Evolutionary conservation across 2,113 vertebrate genomes (phyloP), one percentile per base, ranked within the genome.

Genomic region (Dicerorhinus sumatrensis): DNA sequence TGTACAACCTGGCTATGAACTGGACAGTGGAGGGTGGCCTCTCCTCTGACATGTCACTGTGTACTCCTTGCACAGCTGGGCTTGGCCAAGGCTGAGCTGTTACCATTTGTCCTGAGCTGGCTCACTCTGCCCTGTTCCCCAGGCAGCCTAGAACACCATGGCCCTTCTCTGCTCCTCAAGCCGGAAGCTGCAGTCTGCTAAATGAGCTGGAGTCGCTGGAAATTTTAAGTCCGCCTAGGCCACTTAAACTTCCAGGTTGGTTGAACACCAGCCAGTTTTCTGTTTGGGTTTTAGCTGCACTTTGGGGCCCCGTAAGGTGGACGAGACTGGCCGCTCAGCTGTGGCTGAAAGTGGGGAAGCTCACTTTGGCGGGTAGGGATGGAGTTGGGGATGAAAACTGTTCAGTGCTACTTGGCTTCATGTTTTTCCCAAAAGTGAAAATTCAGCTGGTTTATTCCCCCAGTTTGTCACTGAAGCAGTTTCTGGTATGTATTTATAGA

Each of bases 401-500:
- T 42, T 91, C 23, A 2, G 39, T 79, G 73, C 25, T 4, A 4
- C 25, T 27, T 91, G 62, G 70, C 89, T 90, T 79, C 60, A 70
- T 17, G 1, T 84, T 85, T 80, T 82, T 51, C 77, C 85, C 86
- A 77, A 39, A 63, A 96, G 79, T 92, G 83, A 96, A 97, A 95
- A 97, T 21, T 60, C 81, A 97, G 96, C 93, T 89, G 87, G 54
- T 91, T 27, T 17, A 3, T 63, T 62, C 39, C 70, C 33, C 42
- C 0, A 0, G 65, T 91, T 82, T 73, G 62, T 80, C 76, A 86
- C 85, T 56, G 75, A 75, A 91, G 67, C 91, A 16, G 65, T 79
- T 21, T 79, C 39, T 92, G 95, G 88, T 81, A 91, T 95, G 88
- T 81, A 91, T 97, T 98, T 97, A 89, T 62, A 91, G 93, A 91